Conservation (phyloP, 30 jellyfish, hydroid and myxozoan species). For the Hydractinia symbiolongicarpus region DNA sequence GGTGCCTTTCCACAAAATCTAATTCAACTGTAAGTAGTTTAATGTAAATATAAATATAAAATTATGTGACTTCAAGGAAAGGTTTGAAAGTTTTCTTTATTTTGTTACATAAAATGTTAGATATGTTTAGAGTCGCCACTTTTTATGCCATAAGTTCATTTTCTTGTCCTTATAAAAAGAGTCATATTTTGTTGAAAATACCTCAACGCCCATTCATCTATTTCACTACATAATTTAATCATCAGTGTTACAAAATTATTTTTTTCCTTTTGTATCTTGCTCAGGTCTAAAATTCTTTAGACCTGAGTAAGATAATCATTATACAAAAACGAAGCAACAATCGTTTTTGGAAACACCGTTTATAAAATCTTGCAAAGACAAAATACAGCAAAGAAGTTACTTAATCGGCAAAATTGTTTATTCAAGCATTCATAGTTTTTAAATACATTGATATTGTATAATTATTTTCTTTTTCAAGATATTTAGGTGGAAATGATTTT, state of each 20-base stretch:
- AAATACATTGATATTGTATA: background rate
- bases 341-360: too few species aligned
- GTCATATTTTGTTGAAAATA: background rate
- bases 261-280: too few species aligned
- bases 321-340: too few species aligned
- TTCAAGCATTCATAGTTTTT: too few species aligned
- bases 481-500: constrained; percentile 36
- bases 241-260: too few species aligned
- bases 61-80: background rate
- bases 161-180: background rate
- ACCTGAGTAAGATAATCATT: too few species aligned
- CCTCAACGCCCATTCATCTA: too few species aligned
- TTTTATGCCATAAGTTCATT: background rate
- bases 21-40: constrained; percentile 33
- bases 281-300: too few species aligned
- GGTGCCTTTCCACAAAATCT: constrained; percentile 62
- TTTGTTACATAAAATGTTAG: background rate
- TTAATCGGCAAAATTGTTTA: too few species aligned
- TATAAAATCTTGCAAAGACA: too few species aligned
- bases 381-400: too few species aligned
- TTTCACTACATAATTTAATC: too few species aligned
- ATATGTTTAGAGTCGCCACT: background rate
- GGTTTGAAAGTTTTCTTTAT: background rate
- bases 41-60: background rate
- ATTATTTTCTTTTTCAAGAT: constrained; percentile 25